These are phyloP conservation scores for Cantharis rustica DNA, from an alignment of 2,888 invertebrate genomes.

Conservation along the genomic window DNA sequence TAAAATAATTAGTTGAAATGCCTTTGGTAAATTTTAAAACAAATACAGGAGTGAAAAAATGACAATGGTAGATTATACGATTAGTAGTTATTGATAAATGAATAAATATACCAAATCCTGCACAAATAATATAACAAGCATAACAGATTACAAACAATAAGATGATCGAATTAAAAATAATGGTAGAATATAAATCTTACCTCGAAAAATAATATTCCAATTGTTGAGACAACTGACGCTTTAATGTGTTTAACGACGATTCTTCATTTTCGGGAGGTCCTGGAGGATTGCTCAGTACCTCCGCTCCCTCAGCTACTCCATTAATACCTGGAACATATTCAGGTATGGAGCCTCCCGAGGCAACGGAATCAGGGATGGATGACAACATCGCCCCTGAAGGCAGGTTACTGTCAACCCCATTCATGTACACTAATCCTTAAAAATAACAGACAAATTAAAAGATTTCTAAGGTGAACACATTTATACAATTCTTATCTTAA, in stretches of 20 bases:
- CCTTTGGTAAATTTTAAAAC: background rate
- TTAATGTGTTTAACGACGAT: constrained; percentile 74
- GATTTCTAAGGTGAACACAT: background rate
- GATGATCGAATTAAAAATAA: background rate
- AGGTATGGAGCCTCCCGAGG: constrained; percentile 45
- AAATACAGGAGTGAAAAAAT: background rate
- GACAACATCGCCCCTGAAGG: constrained; percentile 72
- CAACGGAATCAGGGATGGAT: constrained; percentile 70
- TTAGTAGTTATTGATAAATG: background rate
- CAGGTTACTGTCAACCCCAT: constrained; percentile 80
- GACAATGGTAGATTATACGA: background rate
- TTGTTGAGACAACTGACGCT: constrained; percentile 78
- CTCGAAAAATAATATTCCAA: constrained; percentile 90
- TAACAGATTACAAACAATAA: background rate
- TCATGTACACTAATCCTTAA: constrained; percentile 78
- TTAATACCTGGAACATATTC: constrained; percentile 48
- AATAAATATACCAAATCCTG: background rate
- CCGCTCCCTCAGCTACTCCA: constrained; percentile 55
- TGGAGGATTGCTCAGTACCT: constrained; percentile 54
- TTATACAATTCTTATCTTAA: background rate
- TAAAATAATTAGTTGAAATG: background rate
- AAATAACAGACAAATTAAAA: constrained; percentile 13
- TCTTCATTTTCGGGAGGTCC: constrained; percentile 58
- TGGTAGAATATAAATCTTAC: constrained; percentile 55
- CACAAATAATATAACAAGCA: background rate